A percentile compares a stretch with the other conserved stretches of the same genome.
These are phyloP conservation scores for Zapus hudsonius DNA, from an alignment of 2,113 vertebrate species.

Conservation along the genomic window DNA sequence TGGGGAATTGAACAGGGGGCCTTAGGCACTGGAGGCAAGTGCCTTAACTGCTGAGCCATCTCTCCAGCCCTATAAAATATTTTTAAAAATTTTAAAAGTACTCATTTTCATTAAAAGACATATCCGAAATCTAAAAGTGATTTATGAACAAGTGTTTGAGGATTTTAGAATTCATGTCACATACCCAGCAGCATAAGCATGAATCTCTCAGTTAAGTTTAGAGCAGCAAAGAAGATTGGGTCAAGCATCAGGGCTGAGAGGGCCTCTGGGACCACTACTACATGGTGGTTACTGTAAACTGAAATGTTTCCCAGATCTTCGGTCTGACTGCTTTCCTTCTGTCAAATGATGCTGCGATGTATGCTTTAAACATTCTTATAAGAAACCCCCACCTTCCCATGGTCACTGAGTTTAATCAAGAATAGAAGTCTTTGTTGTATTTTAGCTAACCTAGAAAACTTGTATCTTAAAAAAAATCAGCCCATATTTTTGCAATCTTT, in stretches of 20 bases:
- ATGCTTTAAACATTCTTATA: background rate
- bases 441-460: slow-evolving; percentile 35
- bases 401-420: background rate
- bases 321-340: background rate
- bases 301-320: background rate
- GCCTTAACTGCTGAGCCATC: too few species aligned
- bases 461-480: background rate
- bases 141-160: background rate
- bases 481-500: background rate
- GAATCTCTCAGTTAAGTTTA: background rate
- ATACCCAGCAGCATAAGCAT: background rate
- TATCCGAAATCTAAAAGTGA: background rate
- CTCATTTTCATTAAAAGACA: background rate
- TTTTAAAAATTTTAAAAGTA: too few species aligned
- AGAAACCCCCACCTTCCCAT: background rate
- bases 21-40: background rate
- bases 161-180: too few species aligned
- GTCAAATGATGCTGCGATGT: background rate
- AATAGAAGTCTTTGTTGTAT: background rate
- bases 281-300: background rate
- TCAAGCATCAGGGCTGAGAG: slow-evolving; percentile 4
- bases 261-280: background rate
- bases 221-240: background rate
- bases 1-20: too few species aligned
- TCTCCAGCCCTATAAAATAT: too few species aligned